Base-by-base conservation (phyloP, 2,888 invertebrate genomes). In the Acholoe squamosa region DNA sequence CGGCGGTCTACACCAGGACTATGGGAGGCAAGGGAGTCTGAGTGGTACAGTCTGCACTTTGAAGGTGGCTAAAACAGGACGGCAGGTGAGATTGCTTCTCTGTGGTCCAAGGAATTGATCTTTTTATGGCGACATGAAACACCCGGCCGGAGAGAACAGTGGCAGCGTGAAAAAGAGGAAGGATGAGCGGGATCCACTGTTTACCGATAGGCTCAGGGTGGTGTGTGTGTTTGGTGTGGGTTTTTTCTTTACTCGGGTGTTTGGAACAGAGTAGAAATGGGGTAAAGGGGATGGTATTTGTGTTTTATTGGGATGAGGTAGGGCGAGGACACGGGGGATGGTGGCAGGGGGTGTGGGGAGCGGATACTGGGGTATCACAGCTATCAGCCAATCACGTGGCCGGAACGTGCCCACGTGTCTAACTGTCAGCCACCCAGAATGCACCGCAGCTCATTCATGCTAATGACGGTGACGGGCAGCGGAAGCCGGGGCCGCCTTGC, bases 361-460 rank as follows among this genome's bases (percentile, higher is more conserved):
- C 22, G 61, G 61, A 19, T 3, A 3, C 61, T n/a, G 61, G 61
- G 61, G 61, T n/a, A n/a, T 19, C 61, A n/a, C 61, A 19, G 3
- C 61, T 28, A 14, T 0, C 25, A 71, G 71, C 71, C 71, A 71
- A 71, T 71, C 71, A 71, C 28, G 28, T 14, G 71, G 71, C 61
- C 19, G 61, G n/a, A 25, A 14, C 71, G 71, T 71, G 71, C 28
- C 14, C 19, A 71, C 71, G 71, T 71, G 71, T 71, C 71, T 71
- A 71, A 71, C 71, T 71, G 71, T 28, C 71, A 71, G 71, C 71
- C 71, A 71, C 71, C 71, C 71, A 71, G 71, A 3, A 71, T 71
- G 71, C 71, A 71, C 25, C 31, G 71, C 71, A 28, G 10, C 71
- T 71, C 71, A 71, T 71, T 71, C 71, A 71, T 71, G 71, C 28